These are phyloP conservation scores for Chironex yamaguchii DNA, from an alignment of 30 jellyfish, hydroid and myxozoan species.

Conservation along the genomic window DNA sequence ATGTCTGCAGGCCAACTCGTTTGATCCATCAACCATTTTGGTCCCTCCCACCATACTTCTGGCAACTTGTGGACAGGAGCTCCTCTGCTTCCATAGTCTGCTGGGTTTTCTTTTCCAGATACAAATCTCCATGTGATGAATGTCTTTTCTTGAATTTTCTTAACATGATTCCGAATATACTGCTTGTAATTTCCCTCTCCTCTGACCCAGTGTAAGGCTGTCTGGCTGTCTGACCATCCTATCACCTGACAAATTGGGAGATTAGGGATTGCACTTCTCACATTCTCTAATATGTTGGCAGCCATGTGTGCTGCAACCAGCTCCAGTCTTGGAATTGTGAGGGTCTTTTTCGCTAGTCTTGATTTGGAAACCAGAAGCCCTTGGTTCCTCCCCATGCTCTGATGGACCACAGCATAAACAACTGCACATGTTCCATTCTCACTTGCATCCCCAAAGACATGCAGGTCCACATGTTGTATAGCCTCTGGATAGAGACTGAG, in stretches of 20 bases:
- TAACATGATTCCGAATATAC: conserved; percentile 64
- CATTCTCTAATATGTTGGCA: conserved; percentile 61
- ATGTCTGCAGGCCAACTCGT: conserved; percentile 45
- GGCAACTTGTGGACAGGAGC: not conserved
- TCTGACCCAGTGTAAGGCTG: conserved; percentile 73
- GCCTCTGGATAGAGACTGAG: conserved; percentile 6
- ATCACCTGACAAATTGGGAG: not conserved
- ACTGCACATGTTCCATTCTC: conserved; percentile 52
- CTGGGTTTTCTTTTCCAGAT: conserved; percentile 40
- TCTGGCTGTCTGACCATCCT: conserved; percentile 73
- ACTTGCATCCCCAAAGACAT: conserved; percentile 86
- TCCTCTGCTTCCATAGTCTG: conserved; percentile 63
- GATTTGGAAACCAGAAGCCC: conserved; percentile 68
- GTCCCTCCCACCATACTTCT: conserved; percentile 45
- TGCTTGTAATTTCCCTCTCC: conserved; percentile 62
- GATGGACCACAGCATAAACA: conserved; percentile 57
- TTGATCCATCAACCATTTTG: conserved; percentile 26
- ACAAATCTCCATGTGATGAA: conserved; percentile 64
- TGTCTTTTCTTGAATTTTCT: conserved; percentile 39
- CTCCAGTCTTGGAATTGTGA: conserved; percentile 81
- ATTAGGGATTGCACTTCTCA: conserved; percentile 31
- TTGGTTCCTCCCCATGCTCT: conserved; percentile 19
- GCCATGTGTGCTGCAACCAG: conserved; percentile 80
- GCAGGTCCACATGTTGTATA: conserved; percentile 42
- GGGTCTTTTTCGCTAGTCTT: conserved; percentile 56